Base-by-base conservation (phyloP, 2,888 invertebrate genomes). In the Orthonychiurus folsomi region DNA sequence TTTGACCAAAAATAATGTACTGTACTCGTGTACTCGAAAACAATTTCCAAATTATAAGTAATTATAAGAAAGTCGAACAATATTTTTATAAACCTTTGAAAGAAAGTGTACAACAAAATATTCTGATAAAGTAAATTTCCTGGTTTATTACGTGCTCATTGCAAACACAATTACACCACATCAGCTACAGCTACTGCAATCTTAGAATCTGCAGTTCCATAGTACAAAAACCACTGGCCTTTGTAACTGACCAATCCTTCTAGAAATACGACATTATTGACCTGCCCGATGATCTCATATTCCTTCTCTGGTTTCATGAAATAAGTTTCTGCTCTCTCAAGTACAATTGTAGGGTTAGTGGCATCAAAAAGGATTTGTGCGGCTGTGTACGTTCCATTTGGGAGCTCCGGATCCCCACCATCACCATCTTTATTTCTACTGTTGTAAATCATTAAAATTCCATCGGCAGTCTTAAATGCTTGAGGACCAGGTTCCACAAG, bases 191-290 rank as follows among this genome's bases (percentile, higher is more conserved):
- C 69, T n/a, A 66, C 69, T 1, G 70, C 70, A 59, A 70, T 70
- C 59, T 69, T 69, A 9, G 68, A 68, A 37, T 70, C 70, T 48
- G 70, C 69, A 2, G 69, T 70, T n/a, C 70, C 70, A 59, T 70
- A 70, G 53, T 70, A 70, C 26, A 70, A 26, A 56, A 52, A 67
- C 62, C 64, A 69, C 1, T 52, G 27, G 23, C 61, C 59, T 23
- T 66, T 66, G 54, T 61, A 70, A n/a, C 56, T 28, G 2, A 69
- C 70, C 2, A 70, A 50, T 3, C 70, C 70, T 56, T 70, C 70
- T 1, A 70, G 53, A 56, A 70, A 70, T 1, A 70, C 69, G 5
- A 70, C 70, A 55, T 66, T 66, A 53, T 67, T 65, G 3, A 70
- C 66, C 52, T 70, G 69, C 1, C 70, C 70, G n/a, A 60, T 58